Percentiles rank a stretch among this genome's conserved stretches.
phyloP scores from a whole-genome alignment of 2,113 vertebrate species.

The Tyto alba region DNA sequence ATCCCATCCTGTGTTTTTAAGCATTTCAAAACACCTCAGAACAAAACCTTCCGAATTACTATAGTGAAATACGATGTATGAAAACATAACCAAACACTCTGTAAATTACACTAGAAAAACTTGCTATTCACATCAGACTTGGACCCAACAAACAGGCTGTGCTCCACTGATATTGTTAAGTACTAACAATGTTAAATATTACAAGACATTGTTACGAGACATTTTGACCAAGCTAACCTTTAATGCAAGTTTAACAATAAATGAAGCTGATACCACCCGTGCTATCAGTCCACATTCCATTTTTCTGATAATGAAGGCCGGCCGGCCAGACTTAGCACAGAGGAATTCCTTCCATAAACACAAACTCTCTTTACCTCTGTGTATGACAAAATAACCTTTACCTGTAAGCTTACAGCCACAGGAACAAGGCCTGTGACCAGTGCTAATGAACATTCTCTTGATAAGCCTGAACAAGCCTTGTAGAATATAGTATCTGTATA shows the following conservation, averaged over 20 bases:
- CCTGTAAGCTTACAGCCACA: neutral
- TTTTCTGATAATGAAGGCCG: neutral
- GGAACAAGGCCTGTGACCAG: neutral
- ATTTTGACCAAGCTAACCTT: neutral
- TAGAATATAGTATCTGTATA: neutral
- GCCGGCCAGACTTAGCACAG: neutral
- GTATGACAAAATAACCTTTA: neutral
- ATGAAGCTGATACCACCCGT: neutral
- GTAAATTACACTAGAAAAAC: neutral
- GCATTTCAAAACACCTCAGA: neutral
- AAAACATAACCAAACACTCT: neutral
- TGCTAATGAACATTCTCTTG: neutral
- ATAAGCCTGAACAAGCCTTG: neutral
- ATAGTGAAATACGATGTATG: neutral
- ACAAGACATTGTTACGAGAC: neutral
- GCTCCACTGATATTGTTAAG: neutral
- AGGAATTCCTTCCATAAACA: neutral
- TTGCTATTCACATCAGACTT: neutral
- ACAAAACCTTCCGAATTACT: neutral
- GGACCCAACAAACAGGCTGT: neutral
- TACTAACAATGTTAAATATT: neutral
- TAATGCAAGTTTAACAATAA: neutral
- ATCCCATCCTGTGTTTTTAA: neutral
- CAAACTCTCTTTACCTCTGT: neutral
- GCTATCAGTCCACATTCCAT: neutral